phyloP scores from a whole-genome alignment of 2,888 invertebrate genomes.

The Phalera bucephala region DNA sequence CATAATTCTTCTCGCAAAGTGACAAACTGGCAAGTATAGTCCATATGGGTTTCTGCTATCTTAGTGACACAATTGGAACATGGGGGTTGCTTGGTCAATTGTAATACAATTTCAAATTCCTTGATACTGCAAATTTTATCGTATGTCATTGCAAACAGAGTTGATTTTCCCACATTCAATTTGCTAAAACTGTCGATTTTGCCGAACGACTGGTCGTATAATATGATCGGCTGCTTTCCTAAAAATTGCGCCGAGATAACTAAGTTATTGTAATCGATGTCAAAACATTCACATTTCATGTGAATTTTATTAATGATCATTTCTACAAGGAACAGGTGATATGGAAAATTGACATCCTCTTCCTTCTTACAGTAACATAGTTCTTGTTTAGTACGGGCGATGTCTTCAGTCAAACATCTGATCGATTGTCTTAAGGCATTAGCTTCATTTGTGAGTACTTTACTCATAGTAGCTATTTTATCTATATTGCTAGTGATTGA shows the following conservation, averaged over 20 bases:
- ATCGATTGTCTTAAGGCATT: conserved; percentile 67
- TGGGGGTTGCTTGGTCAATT: conserved; percentile 68
- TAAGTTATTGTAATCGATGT: conserved; percentile 67
- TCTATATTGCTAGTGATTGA: conserved; percentile 54
- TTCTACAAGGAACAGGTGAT: conserved; percentile 72
- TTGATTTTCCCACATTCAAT: conserved; percentile 72
- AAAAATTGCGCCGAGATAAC: conserved; percentile 68
- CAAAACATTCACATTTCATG: conserved; percentile 78
- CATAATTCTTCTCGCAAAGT: conserved; percentile 64
- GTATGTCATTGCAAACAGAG: conserved; percentile 74
- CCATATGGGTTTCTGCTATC: conserved; percentile 66
- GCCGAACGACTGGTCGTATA: conserved; percentile 67
- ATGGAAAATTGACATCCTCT: conserved; percentile 64
- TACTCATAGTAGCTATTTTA: conserved; percentile 68
- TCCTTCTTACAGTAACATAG: conserved; percentile 29
- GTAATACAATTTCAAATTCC: conserved; percentile 59
- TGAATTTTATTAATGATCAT: conserved; percentile 73
- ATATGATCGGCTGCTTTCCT: conserved; percentile 63
- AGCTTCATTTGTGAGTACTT: conserved; percentile 66
- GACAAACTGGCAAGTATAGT: conserved; percentile 62
- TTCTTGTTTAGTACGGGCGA: conserved; percentile 58
- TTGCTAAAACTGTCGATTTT: conserved; percentile 60
- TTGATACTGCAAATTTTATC: conserved; percentile 69
- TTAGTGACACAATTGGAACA: conserved; percentile 66
- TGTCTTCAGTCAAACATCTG: conserved; percentile 59